These are phyloP conservation scores for Zalophus californianus DNA, from an alignment of 2,797 vertebrate species.

Conservation along the genomic window DNA sequence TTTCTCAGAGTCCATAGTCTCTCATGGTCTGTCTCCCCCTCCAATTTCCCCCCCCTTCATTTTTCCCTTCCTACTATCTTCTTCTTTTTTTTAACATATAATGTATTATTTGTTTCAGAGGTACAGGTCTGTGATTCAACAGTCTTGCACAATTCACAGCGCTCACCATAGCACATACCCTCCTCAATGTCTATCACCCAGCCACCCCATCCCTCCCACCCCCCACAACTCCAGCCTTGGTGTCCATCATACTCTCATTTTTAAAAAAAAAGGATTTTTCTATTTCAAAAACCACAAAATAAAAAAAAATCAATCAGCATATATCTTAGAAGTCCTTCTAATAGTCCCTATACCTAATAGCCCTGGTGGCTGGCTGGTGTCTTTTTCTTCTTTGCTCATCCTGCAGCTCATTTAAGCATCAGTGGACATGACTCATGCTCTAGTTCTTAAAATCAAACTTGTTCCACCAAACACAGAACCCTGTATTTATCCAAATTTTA, in stretches of 20 bases:
- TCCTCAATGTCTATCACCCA: too few relatives aligned
- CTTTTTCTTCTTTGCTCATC: not conserved
- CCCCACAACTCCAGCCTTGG: not conserved
- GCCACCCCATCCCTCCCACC: too few relatives aligned
- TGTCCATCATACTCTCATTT: not conserved
- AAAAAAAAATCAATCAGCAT: conserved; percentile 85
- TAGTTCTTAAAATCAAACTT: conserved; percentile 85
- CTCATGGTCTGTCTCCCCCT: too few relatives aligned
- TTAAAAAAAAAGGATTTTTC: conserved; percentile 84
- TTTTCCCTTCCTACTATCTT: too few relatives aligned
- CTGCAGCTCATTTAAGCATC: not conserved
- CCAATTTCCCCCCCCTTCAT: too few relatives aligned
- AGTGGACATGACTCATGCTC: conserved; percentile 59
- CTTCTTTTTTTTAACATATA: too few relatives aligned
- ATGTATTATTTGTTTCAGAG: too few relatives aligned
- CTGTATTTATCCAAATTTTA: conserved; percentile 97
- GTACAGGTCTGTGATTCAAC: too few relatives aligned
- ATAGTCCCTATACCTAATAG: conserved; percentile 81
- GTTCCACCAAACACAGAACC: conserved; percentile 93
- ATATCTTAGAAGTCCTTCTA: conserved; percentile 85
- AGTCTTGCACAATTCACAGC: too few relatives aligned
- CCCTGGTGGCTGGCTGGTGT: not conserved
- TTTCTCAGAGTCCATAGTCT: too few relatives aligned
- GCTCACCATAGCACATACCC: too few relatives aligned
- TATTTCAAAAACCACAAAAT: conserved; percentile 82